Evolutionary conservation across 2,888 invertebrate genomes (phyloP).

Genomic region (Shargacucullia verbasci): DNA sequence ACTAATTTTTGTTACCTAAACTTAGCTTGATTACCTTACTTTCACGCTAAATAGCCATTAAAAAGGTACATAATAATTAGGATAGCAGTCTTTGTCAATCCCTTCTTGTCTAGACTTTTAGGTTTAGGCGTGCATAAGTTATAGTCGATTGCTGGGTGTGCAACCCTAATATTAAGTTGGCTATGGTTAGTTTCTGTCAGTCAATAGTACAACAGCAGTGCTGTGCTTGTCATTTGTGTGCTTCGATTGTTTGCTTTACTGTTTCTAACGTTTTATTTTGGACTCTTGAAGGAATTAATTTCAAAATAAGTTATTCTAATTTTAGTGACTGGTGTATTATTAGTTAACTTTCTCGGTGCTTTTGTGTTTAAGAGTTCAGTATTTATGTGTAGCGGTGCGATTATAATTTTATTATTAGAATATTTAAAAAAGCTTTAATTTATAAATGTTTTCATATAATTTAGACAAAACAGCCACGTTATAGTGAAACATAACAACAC

Average conservation of each 20-base stretch:
- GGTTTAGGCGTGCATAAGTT: too few relatives aligned
- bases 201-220: conserved; percentile 57
- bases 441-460: conserved; percentile 34
- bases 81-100: too few relatives aligned
- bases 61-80: too few relatives aligned
- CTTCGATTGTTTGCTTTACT: conserved; percentile 85
- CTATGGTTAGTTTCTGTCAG: conserved; percentile 44
- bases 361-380: conserved; percentile 57
- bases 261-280: conserved; percentile 78
- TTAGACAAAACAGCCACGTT: conserved; percentile 46
- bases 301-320: conserved; percentile 61
- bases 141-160: too few relatives aligned
- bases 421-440: conserved; percentile 44
- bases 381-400: conserved; percentile 55
- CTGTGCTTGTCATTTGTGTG: conserved; percentile 75
- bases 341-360: conserved; percentile 47
- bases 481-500: conserved; percentile 65
- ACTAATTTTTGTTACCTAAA: too few relatives aligned
- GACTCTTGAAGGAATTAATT: conserved; percentile 59
- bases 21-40: too few relatives aligned
- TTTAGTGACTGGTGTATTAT: conserved; percentile 46
- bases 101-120: too few relatives aligned
- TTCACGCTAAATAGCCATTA: too few relatives aligned
- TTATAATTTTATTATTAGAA: conserved; percentile 49
- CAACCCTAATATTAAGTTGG: too few relatives aligned